A percentile compares a stretch with the other conserved stretches of the same genome.
phyloP scores from a whole-genome alignment of 1,140 invertebrate species.

The Chironomus tepperi region DNA sequence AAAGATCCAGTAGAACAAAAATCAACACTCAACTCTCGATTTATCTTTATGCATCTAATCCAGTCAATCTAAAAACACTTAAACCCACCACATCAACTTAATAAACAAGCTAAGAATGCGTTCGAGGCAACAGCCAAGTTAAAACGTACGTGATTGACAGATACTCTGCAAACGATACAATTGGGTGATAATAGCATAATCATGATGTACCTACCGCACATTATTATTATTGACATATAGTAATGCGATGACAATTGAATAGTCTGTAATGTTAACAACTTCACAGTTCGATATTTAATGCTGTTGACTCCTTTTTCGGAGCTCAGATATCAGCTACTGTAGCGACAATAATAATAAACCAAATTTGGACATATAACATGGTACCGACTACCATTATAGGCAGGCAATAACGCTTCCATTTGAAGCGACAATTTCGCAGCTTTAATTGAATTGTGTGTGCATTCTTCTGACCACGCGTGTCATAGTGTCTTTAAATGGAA shows the following conservation, averaged over 20 bases:
- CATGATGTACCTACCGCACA: neutral
- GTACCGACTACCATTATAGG: neutral
- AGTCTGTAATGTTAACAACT: neutral
- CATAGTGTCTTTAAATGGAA: conserved; percentile 11
- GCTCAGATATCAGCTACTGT: neutral
- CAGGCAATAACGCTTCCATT: neutral
- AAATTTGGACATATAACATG: neutral
- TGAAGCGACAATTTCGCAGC: conserved; percentile 2
- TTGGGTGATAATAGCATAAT: too few species aligned
- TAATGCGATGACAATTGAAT: neutral
- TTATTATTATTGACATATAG: neutral
- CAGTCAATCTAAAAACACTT: too few species aligned
- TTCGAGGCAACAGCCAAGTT: too few species aligned
- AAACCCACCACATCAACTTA: too few species aligned
- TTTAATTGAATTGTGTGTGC: conserved; percentile 12
- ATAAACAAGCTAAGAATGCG: too few species aligned
- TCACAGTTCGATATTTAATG: neutral
- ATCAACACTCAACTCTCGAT: too few species aligned
- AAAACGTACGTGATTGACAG: too few species aligned
- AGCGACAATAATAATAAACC: neutral
- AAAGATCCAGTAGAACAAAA: too few species aligned
- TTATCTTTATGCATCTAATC: too few species aligned
- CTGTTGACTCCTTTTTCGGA: neutral
- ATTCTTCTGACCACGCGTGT: conserved; percentile 9
- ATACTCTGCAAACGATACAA: too few species aligned